phyloP scores from a whole-genome alignment of 2,113 vertebrate genomes.

The Pyrgilauda ruficollis region DNA sequence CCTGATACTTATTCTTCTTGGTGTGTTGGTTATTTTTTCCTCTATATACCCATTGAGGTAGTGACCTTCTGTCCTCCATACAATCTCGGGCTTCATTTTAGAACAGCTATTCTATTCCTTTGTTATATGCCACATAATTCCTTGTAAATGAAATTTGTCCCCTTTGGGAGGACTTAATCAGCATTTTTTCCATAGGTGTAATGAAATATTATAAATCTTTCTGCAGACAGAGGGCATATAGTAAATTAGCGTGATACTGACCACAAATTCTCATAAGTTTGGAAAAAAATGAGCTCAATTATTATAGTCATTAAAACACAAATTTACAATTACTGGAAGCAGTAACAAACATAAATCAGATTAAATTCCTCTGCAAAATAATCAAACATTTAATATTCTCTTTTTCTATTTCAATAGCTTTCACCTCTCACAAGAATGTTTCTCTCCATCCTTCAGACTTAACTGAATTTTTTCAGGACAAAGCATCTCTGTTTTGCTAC shows the following conservation, averaged over 20 bases:
- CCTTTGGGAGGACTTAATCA: background rate
- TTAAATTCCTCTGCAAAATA: background rate
- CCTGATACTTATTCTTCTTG: background rate
- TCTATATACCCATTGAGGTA: background rate
- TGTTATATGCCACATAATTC: background rate
- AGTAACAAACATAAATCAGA: slow-evolving; percentile 57
- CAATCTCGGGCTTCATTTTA: background rate
- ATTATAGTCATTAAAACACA: slow-evolving; percentile 42
- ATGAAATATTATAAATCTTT: slow-evolving; percentile 35
- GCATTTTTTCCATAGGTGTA: background rate
- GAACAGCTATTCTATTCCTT: background rate
- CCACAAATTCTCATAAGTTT: slow-evolving; percentile 31
- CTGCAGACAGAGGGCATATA: background rate
- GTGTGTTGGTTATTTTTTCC: background rate
- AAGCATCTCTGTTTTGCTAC: slow-evolving; percentile 27
- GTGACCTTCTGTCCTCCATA: background rate
- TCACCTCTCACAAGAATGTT: background rate
- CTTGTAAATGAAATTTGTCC: background rate
- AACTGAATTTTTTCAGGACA: background rate
- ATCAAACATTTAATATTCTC: background rate
- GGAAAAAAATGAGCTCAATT: background rate
- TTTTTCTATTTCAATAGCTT: slow-evolving; percentile 6
- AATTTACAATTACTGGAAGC: slow-evolving; percentile 42
- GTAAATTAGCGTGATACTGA: slow-evolving; percentile 35
- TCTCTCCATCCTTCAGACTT: background rate